Conservation (phyloP, 2,888 invertebrate genomes). For the Chymomyza procnemis region DNA sequence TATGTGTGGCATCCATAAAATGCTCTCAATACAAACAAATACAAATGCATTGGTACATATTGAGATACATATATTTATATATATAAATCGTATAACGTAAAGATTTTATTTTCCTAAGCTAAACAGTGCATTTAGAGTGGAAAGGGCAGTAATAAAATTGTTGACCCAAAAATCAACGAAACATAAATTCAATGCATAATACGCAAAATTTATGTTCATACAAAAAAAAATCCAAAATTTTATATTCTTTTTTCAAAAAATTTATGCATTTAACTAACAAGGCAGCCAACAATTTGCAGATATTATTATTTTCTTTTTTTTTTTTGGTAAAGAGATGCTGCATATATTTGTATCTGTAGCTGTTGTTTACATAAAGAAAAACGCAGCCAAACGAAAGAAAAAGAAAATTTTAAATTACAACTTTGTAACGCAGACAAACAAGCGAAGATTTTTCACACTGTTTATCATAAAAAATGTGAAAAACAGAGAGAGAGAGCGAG, state of each 20-base stretch:
- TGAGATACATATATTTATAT: neutral
- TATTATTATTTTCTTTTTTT: no score
- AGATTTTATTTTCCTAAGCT: neutral
- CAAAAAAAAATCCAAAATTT: conserved; percentile 1
- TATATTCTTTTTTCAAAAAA: conserved; percentile 39
- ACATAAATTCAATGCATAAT: conserved; percentile 37
- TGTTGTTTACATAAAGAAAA: conserved; percentile 52
- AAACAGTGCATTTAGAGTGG: neutral
- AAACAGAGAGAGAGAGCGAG: no score
- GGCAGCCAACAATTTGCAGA: conserved; percentile 32
- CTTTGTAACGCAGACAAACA: conserved; percentile 29
- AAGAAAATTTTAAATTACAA: conserved; percentile 55
- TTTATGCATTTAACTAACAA: conserved; percentile 37
- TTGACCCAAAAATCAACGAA: conserved; percentile 44
- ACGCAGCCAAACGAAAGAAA: neutral
- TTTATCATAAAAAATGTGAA: conserved; percentile 67
- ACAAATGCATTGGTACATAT: neutral
- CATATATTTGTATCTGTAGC: conserved; percentile 17
- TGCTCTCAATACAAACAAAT: neutral
- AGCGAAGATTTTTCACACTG: conserved; percentile 49
- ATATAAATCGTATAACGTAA: neutral
- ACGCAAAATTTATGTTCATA: conserved; percentile 45
- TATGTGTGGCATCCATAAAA: neutral
- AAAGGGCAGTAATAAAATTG: neutral
- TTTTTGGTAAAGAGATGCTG: neutral